phyloP scores from a whole-genome alignment of 1,140 invertebrate genomes.

The Melitaea cinxia region DNA sequence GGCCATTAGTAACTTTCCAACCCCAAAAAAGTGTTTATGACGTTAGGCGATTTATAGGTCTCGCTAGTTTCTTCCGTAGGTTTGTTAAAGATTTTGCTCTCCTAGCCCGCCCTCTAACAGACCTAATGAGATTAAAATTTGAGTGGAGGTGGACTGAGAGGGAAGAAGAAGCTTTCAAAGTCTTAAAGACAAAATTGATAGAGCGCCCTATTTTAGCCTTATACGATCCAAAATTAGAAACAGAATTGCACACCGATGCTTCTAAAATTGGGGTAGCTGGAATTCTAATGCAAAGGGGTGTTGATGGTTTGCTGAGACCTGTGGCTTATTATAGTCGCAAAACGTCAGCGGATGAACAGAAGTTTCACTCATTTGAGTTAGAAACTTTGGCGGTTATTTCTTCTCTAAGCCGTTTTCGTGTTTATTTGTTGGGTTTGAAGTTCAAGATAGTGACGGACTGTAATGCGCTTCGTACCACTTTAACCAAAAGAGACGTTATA shows the following conservation, averaged over 20 bases:
- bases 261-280: conserved; percentile 41
- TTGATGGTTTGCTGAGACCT: not conserved
- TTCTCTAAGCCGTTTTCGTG: not conserved
- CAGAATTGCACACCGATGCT: conserved; percentile 52
- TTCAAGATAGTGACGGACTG: conserved; percentile 34
- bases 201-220: conserved; percentile 38
- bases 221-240: conserved; percentile 42
- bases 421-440: conserved; percentile 22
- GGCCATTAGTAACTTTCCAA: not conserved
- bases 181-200: not conserved
- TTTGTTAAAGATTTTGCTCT: conserved; percentile 27
- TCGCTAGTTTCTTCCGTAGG: conserved; percentile 29
- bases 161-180: not conserved
- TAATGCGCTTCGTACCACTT: conserved; percentile 23
- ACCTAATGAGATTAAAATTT: conserved; percentile 7
- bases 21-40: conserved; percentile 11
- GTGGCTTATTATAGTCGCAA: conserved; percentile 19
- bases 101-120: conserved; percentile 19
- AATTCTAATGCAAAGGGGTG: conserved; percentile 16
- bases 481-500: conserved; percentile 27
- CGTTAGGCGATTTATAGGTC: conserved; percentile 20
- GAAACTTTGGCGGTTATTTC: conserved; percentile 5
- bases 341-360: not conserved
- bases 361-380: not conserved
- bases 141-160: not conserved